Evolutionary conservation across 2,113 vertebrate species (phyloP), one percentile per base, ranked within the genome.

Genomic region (Dermatemys mawii): DNA sequence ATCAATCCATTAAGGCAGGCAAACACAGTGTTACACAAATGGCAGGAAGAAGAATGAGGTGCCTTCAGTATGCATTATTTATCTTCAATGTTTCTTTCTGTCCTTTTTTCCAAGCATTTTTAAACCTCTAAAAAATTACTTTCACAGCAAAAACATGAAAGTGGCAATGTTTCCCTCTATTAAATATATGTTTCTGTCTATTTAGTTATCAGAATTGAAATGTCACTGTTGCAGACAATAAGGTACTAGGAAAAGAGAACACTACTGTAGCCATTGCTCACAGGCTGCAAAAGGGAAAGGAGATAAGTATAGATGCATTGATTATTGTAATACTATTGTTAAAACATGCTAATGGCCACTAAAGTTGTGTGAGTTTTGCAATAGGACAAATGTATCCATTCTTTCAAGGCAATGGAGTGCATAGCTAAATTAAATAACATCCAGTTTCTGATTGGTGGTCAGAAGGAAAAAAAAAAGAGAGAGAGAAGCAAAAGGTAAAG

Each of bases 191-290:
- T 70, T 88, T 78, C 3, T 81, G 2, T 60, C 41, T 93, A 78
- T 76, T 88, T 93, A 84, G 83, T 87, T 85, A 46, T 92, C n/a
- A 21, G 24, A 93, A 93, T 81, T 75, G 49, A 90, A 93, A 90
- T 67, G 6, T 38, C n/a, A 91, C 3, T 48, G 21, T 90, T 92
- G 3, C 6, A 81, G 73, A 21, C 0, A 14, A 55, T 49, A 46
- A 57, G 12, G 1, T 81, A 78, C 32, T 83, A 2, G 3, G 29
- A 2, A 81, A 53, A 24, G 24, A 22, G 2, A 80, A 57, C 17
- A 78, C 41, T 57, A 26, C 41, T 75, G 11, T 4, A 90, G 29
- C 29, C 8, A 27, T 14, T 29, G 29, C 41, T 91, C 46, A 80
- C 27, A 35, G 93, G 5, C 29, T 79, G 13, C 2, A 7, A 8